Evolutionary conservation across 2,797 vertebrate species (phyloP).

Genomic region (Macroramphosus scolopax): DNA sequence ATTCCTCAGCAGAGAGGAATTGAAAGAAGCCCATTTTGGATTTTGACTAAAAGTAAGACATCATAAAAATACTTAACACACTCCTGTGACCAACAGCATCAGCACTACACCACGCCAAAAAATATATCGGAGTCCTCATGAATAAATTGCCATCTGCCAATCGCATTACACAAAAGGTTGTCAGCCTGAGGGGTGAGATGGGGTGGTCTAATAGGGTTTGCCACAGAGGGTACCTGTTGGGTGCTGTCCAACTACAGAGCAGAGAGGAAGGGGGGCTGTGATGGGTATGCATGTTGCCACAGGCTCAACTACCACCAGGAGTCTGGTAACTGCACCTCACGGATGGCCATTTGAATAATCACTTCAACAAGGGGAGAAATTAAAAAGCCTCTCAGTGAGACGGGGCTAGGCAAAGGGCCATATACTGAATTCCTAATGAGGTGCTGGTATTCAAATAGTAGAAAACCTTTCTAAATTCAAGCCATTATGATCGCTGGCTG

Average conservation of each 20-base stretch:
- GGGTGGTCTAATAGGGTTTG: slow-evolving; percentile 65
- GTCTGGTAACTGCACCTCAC: slow-evolving; percentile 79
- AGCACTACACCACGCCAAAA: slow-evolving; percentile 34
- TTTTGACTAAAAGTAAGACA: slow-evolving; percentile 46
- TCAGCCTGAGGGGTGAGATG: slow-evolving; percentile 54
- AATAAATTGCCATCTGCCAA: slow-evolving; percentile 66
- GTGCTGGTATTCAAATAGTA: slow-evolving; percentile 55
- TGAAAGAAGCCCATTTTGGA: slow-evolving; percentile 40
- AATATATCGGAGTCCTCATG: slow-evolving; percentile 43
- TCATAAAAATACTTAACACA: slow-evolving; percentile 41
- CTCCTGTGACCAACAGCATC: slow-evolving; percentile 49
- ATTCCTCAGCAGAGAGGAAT: slow-evolving; percentile 18
- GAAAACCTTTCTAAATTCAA: slow-evolving; percentile 42
- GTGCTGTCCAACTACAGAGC: slow-evolving; percentile 59
- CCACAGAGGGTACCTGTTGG: slow-evolving; percentile 69
- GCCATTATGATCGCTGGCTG: slow-evolving; percentile 23
- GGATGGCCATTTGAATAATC: slow-evolving; percentile 82
- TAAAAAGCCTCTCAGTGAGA: slow-evolving; percentile 77
- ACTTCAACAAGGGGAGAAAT: slow-evolving; percentile 80
- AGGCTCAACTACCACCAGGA: slow-evolving; percentile 75
- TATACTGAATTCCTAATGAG: slow-evolving; percentile 74
- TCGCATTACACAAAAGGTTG: slow-evolving; percentile 57
- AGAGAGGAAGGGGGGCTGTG: slow-evolving; percentile 34
- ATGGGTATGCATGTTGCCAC: slow-evolving; percentile 70
- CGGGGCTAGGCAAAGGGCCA: slow-evolving; percentile 65